Conservation (phyloP, 2,888 invertebrate species). For the Ormyrus labotus region DNA sequence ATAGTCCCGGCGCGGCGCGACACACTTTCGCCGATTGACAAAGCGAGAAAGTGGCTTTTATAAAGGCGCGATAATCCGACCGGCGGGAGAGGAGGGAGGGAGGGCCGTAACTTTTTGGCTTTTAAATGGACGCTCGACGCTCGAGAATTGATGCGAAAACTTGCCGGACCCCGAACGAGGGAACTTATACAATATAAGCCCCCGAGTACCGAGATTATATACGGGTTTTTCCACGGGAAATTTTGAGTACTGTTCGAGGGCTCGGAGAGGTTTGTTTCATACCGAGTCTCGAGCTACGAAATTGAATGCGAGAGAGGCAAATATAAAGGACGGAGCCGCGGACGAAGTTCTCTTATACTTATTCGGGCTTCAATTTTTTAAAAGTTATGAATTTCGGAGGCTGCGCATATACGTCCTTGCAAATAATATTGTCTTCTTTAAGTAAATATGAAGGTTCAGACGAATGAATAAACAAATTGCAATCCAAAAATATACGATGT, state of each 20-base stretch:
- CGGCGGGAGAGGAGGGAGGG: not conserved
- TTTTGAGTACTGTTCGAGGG: too few relatives aligned
- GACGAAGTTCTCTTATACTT: too few relatives aligned
- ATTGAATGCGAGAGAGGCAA: too few relatives aligned
- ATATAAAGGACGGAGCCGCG: too few relatives aligned
- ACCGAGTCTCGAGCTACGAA: too few relatives aligned
- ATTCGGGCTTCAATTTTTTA: too few relatives aligned
- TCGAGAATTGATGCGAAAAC: slow-evolving; percentile 1
- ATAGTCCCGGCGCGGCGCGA: slow-evolving; percentile 1
- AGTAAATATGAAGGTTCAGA: not conserved
- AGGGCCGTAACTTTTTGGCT: slow-evolving; percentile 25
- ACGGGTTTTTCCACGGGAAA: too few relatives aligned
- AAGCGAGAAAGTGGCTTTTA: slow-evolving; percentile 45
- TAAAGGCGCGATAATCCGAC: slow-evolving; percentile 38
- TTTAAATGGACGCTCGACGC: slow-evolving; percentile 21
- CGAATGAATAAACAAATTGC: not conserved
- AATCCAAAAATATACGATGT: not conserved
- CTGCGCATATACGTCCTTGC: too few relatives aligned
- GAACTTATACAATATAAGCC: not conserved
- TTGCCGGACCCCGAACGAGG: not conserved
- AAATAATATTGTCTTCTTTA: too few relatives aligned
- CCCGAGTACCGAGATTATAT: too few relatives aligned
- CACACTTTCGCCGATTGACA: slow-evolving; percentile 38
- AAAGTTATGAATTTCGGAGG: too few relatives aligned
- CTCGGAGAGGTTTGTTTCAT: too few relatives aligned